These are phyloP conservation scores for Podarcis siculus DNA, from an alignment of 2,797 vertebrate genomes.

Conservation along the genomic window DNA sequence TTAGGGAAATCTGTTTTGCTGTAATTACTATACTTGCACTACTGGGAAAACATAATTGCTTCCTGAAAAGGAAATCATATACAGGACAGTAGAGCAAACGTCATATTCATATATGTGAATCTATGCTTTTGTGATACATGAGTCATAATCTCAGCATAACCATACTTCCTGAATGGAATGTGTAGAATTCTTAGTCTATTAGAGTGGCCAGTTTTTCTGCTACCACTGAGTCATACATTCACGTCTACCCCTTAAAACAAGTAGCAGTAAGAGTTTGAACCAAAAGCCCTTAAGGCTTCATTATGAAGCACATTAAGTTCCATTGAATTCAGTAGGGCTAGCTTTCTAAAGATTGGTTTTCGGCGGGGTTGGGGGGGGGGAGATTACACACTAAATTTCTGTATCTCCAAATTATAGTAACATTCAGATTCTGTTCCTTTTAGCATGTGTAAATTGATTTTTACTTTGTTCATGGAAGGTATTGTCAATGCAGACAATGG, in stretches of 20 bases:
- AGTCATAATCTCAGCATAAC: background rate
- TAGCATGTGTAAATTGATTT: background rate
- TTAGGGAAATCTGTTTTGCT: constrained; percentile 64
- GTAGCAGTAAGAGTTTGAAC: background rate
- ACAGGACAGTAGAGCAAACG: constrained; percentile 54
- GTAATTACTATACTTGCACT: constrained; percentile 63
- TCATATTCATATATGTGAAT: constrained; percentile 37
- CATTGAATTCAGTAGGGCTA: background rate
- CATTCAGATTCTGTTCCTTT: background rate
- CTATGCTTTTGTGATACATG: constrained; percentile 54
- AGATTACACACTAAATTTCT: background rate
- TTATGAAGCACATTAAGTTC: background rate
- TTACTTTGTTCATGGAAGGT: background rate
- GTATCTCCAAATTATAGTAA: background rate
- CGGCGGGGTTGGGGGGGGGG: background rate
- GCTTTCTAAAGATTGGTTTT: too few relatives aligned
- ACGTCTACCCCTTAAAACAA: background rate
- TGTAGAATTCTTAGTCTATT: background rate
- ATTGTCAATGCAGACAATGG: background rate
- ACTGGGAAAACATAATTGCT: constrained; percentile 63
- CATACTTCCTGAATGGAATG: constrained; percentile 47
- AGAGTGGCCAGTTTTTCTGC: background rate
- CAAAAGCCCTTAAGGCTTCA: background rate
- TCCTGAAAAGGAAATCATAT: constrained; percentile 49
- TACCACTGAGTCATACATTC: background rate